These are phyloP conservation scores for Cheilosia vulpina DNA, from an alignment of 2,888 invertebrate genomes.

Conservation along the genomic window DNA sequence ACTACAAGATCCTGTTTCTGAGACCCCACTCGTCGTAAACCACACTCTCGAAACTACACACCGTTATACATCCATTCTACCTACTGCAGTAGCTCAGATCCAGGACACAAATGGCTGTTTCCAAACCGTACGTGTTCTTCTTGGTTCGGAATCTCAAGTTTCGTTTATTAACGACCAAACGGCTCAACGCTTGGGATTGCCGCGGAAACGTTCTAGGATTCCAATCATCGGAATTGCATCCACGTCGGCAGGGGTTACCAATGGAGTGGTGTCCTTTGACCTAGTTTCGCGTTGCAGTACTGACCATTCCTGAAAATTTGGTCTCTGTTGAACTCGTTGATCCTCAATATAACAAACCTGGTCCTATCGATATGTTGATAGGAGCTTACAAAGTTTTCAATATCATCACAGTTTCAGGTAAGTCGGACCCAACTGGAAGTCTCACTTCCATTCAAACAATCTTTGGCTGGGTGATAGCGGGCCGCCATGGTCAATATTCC, in stretches of 20 bases:
- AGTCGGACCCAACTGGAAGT: neutral
- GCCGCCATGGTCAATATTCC: no score
- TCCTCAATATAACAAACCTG: constrained; percentile 2
- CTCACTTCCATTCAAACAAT: constrained; percentile 1
- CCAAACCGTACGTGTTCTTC: neutral
- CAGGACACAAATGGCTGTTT: neutral
- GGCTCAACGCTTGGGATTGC: neutral
- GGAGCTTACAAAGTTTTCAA: neutral
- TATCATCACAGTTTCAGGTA: neutral
- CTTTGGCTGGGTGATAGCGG: no score
- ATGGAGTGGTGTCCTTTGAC: no score
- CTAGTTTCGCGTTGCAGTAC: no score
- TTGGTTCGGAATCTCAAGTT: constrained; percentile 18
- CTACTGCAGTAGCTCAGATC: neutral
- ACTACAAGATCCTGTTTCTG: no score
- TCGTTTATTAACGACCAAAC: neutral
- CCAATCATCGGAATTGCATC: no score
- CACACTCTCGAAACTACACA: no score
- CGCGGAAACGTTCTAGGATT: neutral
- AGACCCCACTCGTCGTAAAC: no score
- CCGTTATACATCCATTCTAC: no score
- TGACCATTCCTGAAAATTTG: no score
- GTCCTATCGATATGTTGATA: no score
- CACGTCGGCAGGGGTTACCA: neutral
- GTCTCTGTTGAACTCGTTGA: constrained; percentile 10